These are phyloP conservation scores for Ectemnius continuus DNA, from an alignment of 2,888 invertebrate genomes.

Conservation along the genomic window DNA sequence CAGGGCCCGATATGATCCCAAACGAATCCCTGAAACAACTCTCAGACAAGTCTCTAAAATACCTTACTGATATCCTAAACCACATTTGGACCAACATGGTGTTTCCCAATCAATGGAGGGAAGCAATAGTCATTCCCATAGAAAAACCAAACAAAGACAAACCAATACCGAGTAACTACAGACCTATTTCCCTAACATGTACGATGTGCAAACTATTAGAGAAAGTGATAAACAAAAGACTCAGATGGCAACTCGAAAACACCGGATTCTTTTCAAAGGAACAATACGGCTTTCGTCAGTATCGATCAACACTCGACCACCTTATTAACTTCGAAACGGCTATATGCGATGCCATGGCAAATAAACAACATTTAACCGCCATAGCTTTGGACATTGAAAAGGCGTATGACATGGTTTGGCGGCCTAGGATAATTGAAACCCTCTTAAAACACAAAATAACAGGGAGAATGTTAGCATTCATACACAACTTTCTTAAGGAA, in stretches of 20 bases:
- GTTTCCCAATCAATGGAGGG: slow-evolving; percentile 38
- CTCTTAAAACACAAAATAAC: not conserved
- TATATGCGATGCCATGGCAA: slow-evolving; percentile 13
- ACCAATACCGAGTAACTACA: slow-evolving; percentile 9
- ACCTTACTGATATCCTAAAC: slow-evolving; percentile 39
- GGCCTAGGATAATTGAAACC: not conserved
- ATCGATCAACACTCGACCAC: not conserved
- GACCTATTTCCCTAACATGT: not conserved
- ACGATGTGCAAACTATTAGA: slow-evolving; percentile 24
- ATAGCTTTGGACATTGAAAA: slow-evolving; percentile 7
- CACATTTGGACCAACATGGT: slow-evolving; percentile 29
- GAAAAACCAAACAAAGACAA: slow-evolving; percentile 39
- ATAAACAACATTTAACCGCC: not conserved
- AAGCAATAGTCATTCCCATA: slow-evolving; percentile 39
- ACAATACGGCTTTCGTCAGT: slow-evolving; percentile 18
- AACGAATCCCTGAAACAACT: slow-evolving; percentile 38
- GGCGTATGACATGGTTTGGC: slow-evolving; percentile 20
- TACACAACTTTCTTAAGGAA: slow-evolving; percentile 4
- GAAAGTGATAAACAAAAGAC: slow-evolving; percentile 10
- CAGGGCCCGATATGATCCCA: slow-evolving; percentile 41
- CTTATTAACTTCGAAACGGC: slow-evolving; percentile 5
- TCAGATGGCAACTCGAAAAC: slow-evolving; percentile 10
- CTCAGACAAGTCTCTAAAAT: not conserved
- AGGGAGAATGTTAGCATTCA: slow-evolving; percentile 7
- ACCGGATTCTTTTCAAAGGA: not conserved